A percentile compares a stretch with the other conserved stretches of the same genome.
Evolutionary conservation across 2,113 vertebrate genomes (phyloP).

Genomic region (Octodon degus): DNA sequence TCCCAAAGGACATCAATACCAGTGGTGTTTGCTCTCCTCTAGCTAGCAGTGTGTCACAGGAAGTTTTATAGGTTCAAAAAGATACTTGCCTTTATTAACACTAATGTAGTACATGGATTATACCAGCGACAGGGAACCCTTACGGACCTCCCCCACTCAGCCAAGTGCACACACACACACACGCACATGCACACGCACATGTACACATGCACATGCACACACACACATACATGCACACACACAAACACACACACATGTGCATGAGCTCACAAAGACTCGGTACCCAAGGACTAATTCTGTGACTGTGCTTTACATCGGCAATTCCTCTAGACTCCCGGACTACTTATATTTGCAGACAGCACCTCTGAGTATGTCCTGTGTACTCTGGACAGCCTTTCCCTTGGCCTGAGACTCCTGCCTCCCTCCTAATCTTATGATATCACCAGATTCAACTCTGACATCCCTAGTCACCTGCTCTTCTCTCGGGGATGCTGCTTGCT

Average conservation of each 20-base stretch:
- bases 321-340: background rate
- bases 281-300: background rate
- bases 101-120: background rate
- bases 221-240: fast-evolving
- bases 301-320: background rate
- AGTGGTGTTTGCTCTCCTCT: background rate
- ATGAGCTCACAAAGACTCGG: background rate
- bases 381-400: background rate
- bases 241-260: background rate
- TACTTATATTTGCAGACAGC: background rate
- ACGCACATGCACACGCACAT: background rate
- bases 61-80: background rate
- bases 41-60: background rate
- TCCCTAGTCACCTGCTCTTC: background rate
- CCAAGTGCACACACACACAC: background rate
- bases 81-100: background rate
- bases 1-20: background rate
- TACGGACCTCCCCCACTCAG: background rate
- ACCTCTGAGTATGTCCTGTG: background rate
- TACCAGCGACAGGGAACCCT: background rate
- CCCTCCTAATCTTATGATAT: background rate
- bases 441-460: background rate
- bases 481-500: background rate
- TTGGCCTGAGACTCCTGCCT: background rate
- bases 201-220: background rate